Evolutionary conservation across 2,888 invertebrate species (phyloP), one percentile per base, ranked within the genome.

Genomic region (Nezara viridula): DNA sequence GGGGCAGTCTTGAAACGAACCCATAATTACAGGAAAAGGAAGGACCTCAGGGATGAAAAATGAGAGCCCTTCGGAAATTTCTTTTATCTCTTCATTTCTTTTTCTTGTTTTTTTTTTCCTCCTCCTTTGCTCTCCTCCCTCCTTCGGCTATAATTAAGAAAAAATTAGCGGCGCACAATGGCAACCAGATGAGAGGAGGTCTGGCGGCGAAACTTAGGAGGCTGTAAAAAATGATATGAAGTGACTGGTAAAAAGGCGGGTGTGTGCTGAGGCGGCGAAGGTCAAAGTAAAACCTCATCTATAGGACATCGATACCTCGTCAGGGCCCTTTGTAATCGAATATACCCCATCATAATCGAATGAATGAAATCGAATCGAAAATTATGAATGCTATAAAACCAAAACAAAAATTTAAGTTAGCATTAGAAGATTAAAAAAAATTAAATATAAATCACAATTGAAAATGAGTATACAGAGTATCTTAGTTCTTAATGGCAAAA

Each of bases 1-100:
- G 40, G 40, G 21, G 40, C 21, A 10, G 24, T 77, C 27, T 73
- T 73, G 27, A 44, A 37, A 19, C 77, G 40, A 77, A 77, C 77
- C 77, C 40, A 27, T 86, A 86, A 86, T 86, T 86, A 86, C 86
- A 81, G 85, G 88, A 77, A 88, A 88, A 73, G 88, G 88, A 73
- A 66, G 50, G 88, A 52, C 77, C 60, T 32, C n/a, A 40, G 73
- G 88, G 86, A 88, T 73, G 52, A 77, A 87, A 86, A 86, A 89
- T 60, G 77, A 86, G 60, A n/a, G 77, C 86, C 86, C 55, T 86
- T 86, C 86, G 49, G 27, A 85, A 85, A 85, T 85, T 52, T 52
- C 37, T 86, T 52, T 52, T 50, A 49, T 86, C 52, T 52, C 52
- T 86, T 86, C 37, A 52, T 52, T 86, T 55, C 24, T 86, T 86